Evolutionary conservation across 2,797 vertebrate genomes (phyloP).

Genomic region (Anguilla obscura): DNA sequence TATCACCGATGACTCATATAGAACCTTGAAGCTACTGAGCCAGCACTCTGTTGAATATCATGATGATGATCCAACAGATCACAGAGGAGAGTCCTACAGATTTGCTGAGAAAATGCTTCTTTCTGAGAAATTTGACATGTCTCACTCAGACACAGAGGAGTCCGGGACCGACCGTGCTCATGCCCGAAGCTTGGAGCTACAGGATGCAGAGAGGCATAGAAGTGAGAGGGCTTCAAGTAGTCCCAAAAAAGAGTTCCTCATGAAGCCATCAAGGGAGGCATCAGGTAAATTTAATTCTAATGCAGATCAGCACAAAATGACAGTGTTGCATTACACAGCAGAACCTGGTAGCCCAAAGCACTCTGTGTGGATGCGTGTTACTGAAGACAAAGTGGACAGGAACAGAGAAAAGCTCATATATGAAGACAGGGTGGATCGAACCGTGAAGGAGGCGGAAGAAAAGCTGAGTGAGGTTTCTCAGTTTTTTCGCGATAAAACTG

Average conservation of each 20-base stretch:
- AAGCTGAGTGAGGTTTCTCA: constrained; percentile 97
- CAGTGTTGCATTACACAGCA: constrained; percentile 91
- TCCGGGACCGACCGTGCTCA: constrained; percentile 78
- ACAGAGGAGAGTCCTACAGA: constrained; percentile 96
- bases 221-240: constrained; percentile 77
- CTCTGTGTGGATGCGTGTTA: constrained; percentile 93
- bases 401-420: constrained; percentile 89
- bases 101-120: constrained; percentile 99
- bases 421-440: constrained; percentile 98
- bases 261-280: constrained; percentile 89
- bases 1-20: constrained; percentile 95
- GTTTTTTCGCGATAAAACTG: constrained; percentile 98
- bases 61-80: constrained; percentile 96
- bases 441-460: constrained; percentile 98
- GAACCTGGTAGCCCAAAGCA: constrained; percentile 95
- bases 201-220: constrained; percentile 74
- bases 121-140: constrained; percentile 92
- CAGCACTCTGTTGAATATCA: constrained; percentile 98
- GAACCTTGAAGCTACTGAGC: constrained; percentile 92
- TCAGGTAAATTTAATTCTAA: constrained; percentile 86
- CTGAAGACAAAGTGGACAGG: constrained; percentile 87
- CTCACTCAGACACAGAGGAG: constrained; percentile 92
- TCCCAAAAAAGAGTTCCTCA: constrained; percentile 83
- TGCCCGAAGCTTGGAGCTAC: constrained; percentile 75
- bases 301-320: constrained; percentile 93